These are phyloP conservation scores for Neosilurus mollespiculum DNA, from an alignment of 2,797 vertebrate species.

Conservation along the genomic window DNA sequence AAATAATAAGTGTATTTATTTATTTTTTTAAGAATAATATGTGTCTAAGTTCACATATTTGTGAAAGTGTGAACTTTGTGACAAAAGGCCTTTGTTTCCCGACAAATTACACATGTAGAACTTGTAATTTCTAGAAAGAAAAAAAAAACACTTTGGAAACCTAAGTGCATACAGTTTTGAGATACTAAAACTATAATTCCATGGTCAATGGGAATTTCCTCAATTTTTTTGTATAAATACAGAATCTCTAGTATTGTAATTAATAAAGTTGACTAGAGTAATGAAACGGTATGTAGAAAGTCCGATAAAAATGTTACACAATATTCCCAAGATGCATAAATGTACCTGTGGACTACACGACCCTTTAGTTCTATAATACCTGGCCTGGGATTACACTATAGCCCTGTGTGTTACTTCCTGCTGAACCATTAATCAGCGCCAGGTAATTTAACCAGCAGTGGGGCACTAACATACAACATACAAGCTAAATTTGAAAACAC, in stretches of 20 bases:
- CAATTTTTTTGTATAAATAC: background rate
- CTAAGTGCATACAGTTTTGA: background rate
- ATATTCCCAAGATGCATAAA: background rate
- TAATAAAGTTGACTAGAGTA: background rate
- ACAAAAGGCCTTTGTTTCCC: background rate
- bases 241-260: background rate
- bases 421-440: conserved; percentile 5
- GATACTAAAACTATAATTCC: background rate
- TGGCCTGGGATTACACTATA: background rate
- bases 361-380: background rate
- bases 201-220: background rate
- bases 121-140: no score
- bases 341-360: background rate
- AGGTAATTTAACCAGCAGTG: background rate
- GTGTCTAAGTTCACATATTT: no score
- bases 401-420: conserved; percentile 21
- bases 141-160: background rate
- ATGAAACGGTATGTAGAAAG: background rate
- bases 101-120: background rate
- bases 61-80: background rate
- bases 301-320: background rate
- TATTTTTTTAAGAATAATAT: no score
- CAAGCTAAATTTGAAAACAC: conserved; percentile 34
- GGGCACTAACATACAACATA: conserved; percentile 9
- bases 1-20: no score